A percentile compares a stretch with the other conserved stretches of the same genome.
phyloP scores from a whole-genome alignment of 2,113 vertebrate species.

The Eublepharis macularius region DNA sequence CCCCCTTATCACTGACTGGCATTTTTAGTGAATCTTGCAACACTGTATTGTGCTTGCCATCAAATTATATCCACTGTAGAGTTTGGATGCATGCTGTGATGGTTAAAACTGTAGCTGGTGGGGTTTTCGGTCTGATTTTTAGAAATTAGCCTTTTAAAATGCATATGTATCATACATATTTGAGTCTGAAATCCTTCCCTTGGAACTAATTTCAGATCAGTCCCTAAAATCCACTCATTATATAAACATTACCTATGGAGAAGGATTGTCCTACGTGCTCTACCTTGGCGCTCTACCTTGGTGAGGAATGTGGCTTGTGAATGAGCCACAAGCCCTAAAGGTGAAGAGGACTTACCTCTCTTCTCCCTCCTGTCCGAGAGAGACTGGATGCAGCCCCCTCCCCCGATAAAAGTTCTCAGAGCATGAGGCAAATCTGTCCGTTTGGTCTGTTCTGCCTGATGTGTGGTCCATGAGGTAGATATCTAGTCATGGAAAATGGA shows the following conservation, averaged over 20 bases:
- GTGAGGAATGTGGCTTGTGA: too few species aligned
- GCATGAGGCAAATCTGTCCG: background rate
- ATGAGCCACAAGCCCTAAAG: too few species aligned
- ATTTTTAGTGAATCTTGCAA: accelerated
- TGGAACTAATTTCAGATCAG: background rate
- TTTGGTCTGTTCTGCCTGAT: background rate
- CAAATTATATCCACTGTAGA: background rate
- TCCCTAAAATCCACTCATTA: too few species aligned
- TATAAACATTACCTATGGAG: background rate
- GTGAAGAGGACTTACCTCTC: background rate
- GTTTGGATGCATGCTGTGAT: constrained; percentile 15
- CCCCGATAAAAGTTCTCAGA: background rate
- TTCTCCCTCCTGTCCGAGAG: background rate
- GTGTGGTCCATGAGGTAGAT: background rate
- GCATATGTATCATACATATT: too few species aligned
- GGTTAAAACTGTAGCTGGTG: background rate
- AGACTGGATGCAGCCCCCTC: background rate
- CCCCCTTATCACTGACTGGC: background rate
- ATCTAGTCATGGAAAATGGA: background rate
- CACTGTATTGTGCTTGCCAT: background rate
- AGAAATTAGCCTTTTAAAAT: background rate
- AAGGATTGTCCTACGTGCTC: background rate
- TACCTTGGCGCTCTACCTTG: too few species aligned
- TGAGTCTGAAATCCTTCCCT: background rate
- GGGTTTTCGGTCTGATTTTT: constrained; percentile 3